Percentiles rank a stretch among this genome's conserved stretches.
Conservation (phyloP, 1,140 invertebrate species). For the Meloidogyne hapla region DNA sequence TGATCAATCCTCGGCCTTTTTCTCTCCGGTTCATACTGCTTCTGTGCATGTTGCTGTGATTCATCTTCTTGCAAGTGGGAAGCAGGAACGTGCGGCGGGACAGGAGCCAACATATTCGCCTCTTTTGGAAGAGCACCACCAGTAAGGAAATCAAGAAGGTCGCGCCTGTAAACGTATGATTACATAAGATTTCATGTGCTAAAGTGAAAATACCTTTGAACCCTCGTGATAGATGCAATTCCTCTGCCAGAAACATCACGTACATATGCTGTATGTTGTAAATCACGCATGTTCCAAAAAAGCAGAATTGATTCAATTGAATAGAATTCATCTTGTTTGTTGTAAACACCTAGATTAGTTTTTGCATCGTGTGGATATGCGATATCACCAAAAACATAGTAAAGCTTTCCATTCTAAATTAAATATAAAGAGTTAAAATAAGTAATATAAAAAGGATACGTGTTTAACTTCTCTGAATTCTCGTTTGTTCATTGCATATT, state of each 20-base stretch:
- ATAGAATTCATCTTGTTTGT: constrained; percentile 47
- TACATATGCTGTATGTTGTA: constrained; percentile 44
- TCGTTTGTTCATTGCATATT: constrained; percentile 37
- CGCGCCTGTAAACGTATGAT: constrained; percentile 32
- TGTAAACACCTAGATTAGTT: constrained; percentile 43
- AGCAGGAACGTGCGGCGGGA: constrained; percentile 42
- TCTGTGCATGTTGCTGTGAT: constrained; percentile 32
- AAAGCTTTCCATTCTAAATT: constrained; percentile 39
- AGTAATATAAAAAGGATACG: constrained; percentile 9
- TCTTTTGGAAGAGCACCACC: constrained; percentile 39
- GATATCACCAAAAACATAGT: constrained; percentile 47
- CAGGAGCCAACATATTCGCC: constrained; percentile 43
- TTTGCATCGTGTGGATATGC: constrained; percentile 45
- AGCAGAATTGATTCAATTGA: constrained; percentile 45
- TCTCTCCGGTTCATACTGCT: constrained; percentile 38
- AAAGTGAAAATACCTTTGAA: constrained; percentile 44
- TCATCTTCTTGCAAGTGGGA: constrained; percentile 38
- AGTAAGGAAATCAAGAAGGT: constrained; percentile 40
- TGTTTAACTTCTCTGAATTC: constrained; percentile 35
- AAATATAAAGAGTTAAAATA: constrained; percentile 7
- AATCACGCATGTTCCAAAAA: constrained; percentile 42
- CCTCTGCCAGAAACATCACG: constrained; percentile 47
- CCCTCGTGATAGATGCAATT: constrained; percentile 44
- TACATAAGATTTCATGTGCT: neutral
- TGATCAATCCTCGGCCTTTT: constrained; percentile 41